These are phyloP conservation scores for Helogale parvula DNA, from an alignment of 2,113 vertebrate species.

Conservation along the genomic window DNA sequence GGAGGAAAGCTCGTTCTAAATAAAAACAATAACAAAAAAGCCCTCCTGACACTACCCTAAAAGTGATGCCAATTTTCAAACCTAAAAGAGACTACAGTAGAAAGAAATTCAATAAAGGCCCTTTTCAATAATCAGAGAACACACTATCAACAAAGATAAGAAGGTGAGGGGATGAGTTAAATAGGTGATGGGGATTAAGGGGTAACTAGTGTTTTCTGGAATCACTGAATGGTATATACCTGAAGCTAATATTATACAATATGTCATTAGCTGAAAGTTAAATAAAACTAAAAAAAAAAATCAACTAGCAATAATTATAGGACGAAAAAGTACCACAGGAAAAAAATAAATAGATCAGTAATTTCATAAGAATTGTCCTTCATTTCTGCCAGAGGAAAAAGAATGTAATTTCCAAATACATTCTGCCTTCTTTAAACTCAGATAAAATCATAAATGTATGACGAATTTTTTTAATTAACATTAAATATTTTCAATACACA, in stretches of 20 bases:
- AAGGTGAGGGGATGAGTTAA: not conserved
- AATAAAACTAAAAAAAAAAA: not conserved
- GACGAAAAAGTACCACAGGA: not conserved
- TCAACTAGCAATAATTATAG: not conserved
- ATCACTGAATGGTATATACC: not conserved
- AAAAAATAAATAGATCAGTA: not conserved
- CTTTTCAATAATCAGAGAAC: not conserved
- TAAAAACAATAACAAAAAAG: slow-evolving; percentile 37
- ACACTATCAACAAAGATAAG: not conserved
- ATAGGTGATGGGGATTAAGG: not conserved
- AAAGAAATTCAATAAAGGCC: not conserved
- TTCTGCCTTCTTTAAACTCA: slow-evolving; percentile 35
- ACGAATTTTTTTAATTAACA: slow-evolving; percentile 59
- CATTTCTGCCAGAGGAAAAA: not conserved
- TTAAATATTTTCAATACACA: slow-evolving; percentile 76
- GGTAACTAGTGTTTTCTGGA: not conserved
- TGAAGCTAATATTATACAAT: not conserved
- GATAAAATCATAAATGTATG: slow-evolving; percentile 34
- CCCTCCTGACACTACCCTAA: not conserved
- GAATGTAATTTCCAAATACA: slow-evolving; percentile 29
- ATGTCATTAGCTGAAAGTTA: not conserved
- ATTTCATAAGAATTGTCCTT: not conserved
- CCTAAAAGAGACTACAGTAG: not conserved
- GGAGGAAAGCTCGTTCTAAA: not conserved
- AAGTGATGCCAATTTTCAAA: not conserved